Evolutionary conservation across 2,888 invertebrate genomes (phyloP).

Genomic region (Caenorhabditis sp.): DNA sequence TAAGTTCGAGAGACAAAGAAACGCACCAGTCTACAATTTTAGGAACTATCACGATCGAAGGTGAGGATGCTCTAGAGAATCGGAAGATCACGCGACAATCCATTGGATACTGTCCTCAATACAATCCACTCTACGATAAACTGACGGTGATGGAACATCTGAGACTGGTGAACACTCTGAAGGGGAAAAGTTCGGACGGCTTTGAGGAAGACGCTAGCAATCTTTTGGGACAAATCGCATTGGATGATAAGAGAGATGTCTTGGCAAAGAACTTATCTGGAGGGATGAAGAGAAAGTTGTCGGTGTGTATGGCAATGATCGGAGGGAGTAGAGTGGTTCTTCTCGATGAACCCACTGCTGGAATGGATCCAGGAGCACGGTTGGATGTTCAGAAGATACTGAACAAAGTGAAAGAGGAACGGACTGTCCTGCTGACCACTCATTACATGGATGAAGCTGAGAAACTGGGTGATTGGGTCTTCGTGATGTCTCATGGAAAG

Average conservation of each 20-base stretch:
- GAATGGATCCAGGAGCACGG: slow-evolving; percentile 73
- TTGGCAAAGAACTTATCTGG: slow-evolving; percentile 76
- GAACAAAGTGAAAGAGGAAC: slow-evolving; percentile 68
- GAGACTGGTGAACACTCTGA: slow-evolving; percentile 40
- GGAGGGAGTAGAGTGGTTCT: slow-evolving; percentile 75
- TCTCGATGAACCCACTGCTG: slow-evolving; percentile 79
- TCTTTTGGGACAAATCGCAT: slow-evolving; percentile 28
- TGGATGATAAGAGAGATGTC: slow-evolving; percentile 24
- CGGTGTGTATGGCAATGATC: slow-evolving; percentile 80
- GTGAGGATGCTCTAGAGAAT: slow-evolving; percentile 40
- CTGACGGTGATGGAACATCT: slow-evolving; percentile 77
- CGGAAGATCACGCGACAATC: slow-evolving; percentile 14
- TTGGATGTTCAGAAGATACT: slow-evolving; percentile 71
- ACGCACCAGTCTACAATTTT: not conserved
- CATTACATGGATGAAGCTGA: slow-evolving; percentile 83
- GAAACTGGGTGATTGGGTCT: slow-evolving; percentile 78
- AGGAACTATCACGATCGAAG: slow-evolving; percentile 37
- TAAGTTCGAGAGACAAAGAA: not conserved
- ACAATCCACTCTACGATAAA: slow-evolving; percentile 75
- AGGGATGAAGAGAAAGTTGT: slow-evolving; percentile 81
- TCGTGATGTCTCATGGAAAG: slow-evolving; percentile 79
- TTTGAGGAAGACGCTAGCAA: slow-evolving; percentile 35
- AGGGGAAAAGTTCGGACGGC: slow-evolving; percentile 4
- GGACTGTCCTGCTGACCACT: slow-evolving; percentile 80
- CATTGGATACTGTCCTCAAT: slow-evolving; percentile 61